Evolutionary conservation across 2,797 vertebrate species (phyloP), one percentile per base, ranked within the genome.

Genomic region (Lacerta bilineata): DNA sequence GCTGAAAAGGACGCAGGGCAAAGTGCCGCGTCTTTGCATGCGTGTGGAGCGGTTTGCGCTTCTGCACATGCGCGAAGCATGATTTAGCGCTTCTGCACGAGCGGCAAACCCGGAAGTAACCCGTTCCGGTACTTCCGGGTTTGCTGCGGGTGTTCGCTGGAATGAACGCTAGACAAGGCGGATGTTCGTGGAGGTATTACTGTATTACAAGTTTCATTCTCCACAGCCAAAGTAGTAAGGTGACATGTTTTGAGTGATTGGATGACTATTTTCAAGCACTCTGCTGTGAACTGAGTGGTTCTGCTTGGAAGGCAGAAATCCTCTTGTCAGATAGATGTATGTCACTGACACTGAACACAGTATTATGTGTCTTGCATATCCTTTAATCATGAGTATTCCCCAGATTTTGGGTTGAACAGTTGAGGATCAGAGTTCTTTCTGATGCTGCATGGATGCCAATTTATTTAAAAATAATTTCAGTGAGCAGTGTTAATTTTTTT

Each of bases 131-230:
- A 55, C 50, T 55, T 55, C 50, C 3, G 1, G 3, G 50, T 55
- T 55, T 55, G 50, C 13, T 0, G 3, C 3, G 50, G 50, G 15
- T 10, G 3, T 55, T 55, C 3, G 1, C 13, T 0, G 50, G 13
- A 15, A 55, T 55, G 50, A 1, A 55, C 0, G 13, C 50, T 4
- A 55, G 50, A 55, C 50, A 55, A 55, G 50, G 50, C 3, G 50
- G 50, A 55, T 10, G 11, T 55, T 55, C 3, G 50, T 1, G 13
- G 50, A 55, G 50, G 3, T 55, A 55, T 55, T 55, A 15, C 50
- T 55, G 50, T 55, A 55, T 55, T 55, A 4, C 50, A 55, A 55
- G 13, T 15, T 55, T 55, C 55, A 39, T 69, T 86, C 20, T 17
- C 20, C 1, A 50, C 18, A 39, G 3, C 61, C n/a, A 5, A 79